These are phyloP conservation scores for Perca schrenkii DNA, from an alignment of 2,113 vertebrate genomes.

Conservation along the genomic window DNA sequence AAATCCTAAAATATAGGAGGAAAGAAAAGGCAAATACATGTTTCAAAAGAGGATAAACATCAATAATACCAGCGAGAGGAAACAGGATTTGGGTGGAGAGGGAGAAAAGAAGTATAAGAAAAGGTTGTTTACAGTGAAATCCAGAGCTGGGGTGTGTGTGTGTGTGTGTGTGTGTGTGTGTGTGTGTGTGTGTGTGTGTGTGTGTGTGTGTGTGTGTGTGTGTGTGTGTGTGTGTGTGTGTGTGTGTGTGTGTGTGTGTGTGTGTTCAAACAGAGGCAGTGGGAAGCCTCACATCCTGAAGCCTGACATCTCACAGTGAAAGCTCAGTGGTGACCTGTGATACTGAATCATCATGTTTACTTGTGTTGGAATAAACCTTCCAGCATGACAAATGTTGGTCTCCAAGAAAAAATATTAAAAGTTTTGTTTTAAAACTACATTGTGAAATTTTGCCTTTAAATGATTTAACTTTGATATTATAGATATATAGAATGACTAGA, in stretches of 20 bases:
- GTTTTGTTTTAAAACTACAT: too few relatives aligned
- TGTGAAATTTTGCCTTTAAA: not conserved
- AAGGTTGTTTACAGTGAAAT: conserved; percentile 39
- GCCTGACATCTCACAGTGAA: not conserved
- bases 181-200: conserved; percentile 13
- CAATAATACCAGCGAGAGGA: conserved; percentile 41
- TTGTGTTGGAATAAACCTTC: not conserved
- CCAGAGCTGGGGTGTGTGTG: not conserved
- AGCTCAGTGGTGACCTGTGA: conserved; percentile 38
- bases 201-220: conserved; percentile 2
- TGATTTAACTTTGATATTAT: not conserved
- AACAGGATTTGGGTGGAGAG: conserved; percentile 45
- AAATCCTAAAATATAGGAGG: not conserved
- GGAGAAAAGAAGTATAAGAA: conserved; percentile 29
- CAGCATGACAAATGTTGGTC: not conserved
- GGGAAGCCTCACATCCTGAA: conserved; percentile 32
- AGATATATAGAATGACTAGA: too few relatives aligned
- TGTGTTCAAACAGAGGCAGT: conserved; percentile 14
- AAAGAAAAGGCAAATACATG: conserved; percentile 23
- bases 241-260: conserved; percentile 5
- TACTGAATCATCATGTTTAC: conserved; percentile 26
- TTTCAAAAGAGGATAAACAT: conserved; percentile 49
- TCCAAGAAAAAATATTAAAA: too few relatives aligned
- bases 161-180: conserved; percentile 13
- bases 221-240: conserved; percentile 19